Percentiles rank a stretch among this genome's conserved stretches.
Evolutionary conservation across 2,888 invertebrate genomes (phyloP).

Genomic region (Epicampocera succincta): DNA sequence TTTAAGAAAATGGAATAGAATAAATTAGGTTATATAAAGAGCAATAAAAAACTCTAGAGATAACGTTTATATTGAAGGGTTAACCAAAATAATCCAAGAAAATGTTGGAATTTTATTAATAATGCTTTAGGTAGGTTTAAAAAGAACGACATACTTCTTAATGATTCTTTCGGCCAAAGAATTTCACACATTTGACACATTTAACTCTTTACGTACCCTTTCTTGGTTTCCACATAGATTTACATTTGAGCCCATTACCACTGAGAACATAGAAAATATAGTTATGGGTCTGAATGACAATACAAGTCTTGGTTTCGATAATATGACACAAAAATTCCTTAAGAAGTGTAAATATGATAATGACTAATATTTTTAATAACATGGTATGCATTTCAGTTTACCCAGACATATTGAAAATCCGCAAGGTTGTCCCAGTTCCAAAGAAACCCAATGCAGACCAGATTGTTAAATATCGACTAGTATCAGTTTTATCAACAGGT

Average conservation of each 20-base stretch:
- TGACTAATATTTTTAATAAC: background rate
- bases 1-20: too few species aligned
- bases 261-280: too few species aligned
- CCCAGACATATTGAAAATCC: background rate
- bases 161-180: too few species aligned
- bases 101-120: slow-evolving; percentile 8
- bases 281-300: too few species aligned
- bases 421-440: background rate
- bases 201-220: too few species aligned
- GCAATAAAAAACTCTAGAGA: background rate
- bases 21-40: background rate
- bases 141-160: too few species aligned
- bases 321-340: background rate
- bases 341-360: background rate
- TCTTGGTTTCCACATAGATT: too few species aligned
- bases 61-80: background rate
- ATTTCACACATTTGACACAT: too few species aligned
- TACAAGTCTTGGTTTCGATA: background rate
- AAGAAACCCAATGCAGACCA: background rate
- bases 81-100: background rate
- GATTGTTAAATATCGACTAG: background rate
- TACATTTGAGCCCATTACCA: too few species aligned
- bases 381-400: background rate
- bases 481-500: background rate
- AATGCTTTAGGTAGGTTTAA: background rate